A percentile compares a stretch with the other conserved stretches of the same genome.
Conservation (phyloP, 37 sponge, comb jelly and placozoan genomes). For the Hexactinellida sp. region DNA sequence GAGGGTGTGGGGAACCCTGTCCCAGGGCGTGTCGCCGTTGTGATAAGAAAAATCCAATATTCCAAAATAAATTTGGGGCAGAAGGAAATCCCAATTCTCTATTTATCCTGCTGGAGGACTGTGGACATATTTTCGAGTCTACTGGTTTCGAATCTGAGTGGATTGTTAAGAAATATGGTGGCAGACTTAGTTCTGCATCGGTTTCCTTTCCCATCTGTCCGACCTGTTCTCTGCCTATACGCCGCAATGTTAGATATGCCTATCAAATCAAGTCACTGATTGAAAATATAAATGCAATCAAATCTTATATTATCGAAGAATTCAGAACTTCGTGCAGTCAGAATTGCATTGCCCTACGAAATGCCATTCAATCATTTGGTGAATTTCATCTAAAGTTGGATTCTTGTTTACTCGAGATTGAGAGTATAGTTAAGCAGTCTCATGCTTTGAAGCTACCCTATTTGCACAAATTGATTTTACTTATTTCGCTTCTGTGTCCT, state of each 20-base stretch:
- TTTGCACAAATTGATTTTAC: background rate
- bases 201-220: conserved; percentile 60
- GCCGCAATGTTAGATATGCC: conserved; percentile 47
- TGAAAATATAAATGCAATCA: conserved; percentile 42
- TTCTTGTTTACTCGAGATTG: background rate
- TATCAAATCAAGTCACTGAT: conserved; percentile 44
- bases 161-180: background rate
- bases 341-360: background rate
- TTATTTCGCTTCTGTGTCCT: background rate
- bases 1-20: conserved; percentile 55
- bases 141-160: conserved; percentile 59
- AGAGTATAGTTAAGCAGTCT: background rate
- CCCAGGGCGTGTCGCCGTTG: conserved; percentile 36
- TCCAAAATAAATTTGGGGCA: conserved; percentile 56
- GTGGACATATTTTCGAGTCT: conserved; percentile 62
- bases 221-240: conserved; percentile 42
- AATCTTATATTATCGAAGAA: conserved; percentile 18
- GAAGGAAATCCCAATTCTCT: conserved; percentile 61
- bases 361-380: background rate
- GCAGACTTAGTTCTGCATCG: background rate
- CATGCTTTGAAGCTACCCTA: background rate
- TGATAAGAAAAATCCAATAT: conserved; percentile 27
- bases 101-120: conserved; percentile 64
- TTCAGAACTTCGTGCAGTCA: background rate
- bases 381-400: background rate